Evolutionary conservation across 2,113 vertebrate genomes (phyloP).

Genomic region (Anas platyrhynchos): DNA sequence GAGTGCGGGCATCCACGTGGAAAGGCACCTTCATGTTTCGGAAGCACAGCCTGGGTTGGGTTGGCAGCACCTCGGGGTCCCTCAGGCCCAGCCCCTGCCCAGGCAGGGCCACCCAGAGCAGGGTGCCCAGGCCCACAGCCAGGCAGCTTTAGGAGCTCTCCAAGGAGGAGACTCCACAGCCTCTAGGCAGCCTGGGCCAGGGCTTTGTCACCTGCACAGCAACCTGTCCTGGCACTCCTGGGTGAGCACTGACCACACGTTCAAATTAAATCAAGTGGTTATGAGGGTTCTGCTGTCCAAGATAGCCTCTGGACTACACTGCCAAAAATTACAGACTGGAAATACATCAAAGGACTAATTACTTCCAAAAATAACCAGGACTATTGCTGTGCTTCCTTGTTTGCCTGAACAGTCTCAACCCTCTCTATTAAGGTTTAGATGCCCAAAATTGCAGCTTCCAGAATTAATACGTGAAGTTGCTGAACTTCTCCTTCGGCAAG

Average conservation of each 20-base stretch:
- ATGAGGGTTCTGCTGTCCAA: not conserved
- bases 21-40: not conserved
- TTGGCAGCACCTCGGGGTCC: not conserved
- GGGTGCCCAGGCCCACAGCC: not conserved
- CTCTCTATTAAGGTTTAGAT: not conserved
- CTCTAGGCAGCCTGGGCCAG: not conserved
- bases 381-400: accelerated
- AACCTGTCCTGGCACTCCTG: not conserved
- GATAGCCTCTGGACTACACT: conserved; percentile 1
- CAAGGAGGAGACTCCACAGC: not conserved
- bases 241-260: not conserved
- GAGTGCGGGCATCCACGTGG: not conserved
- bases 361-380: conserved; percentile 17
- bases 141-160: not conserved
- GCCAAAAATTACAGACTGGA: not conserved
- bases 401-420: not conserved
- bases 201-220: not conserved
- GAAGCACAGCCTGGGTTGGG: not conserved
- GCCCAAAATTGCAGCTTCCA: conserved; percentile 32
- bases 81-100: not conserved
- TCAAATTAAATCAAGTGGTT: conserved; percentile 25
- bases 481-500: not conserved
- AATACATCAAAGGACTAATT: conserved; percentile 34
- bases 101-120: not conserved
- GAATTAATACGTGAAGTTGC: not conserved